phyloP scores from a whole-genome alignment of 1,140 invertebrate genomes.

The Magallana angulata region DNA sequence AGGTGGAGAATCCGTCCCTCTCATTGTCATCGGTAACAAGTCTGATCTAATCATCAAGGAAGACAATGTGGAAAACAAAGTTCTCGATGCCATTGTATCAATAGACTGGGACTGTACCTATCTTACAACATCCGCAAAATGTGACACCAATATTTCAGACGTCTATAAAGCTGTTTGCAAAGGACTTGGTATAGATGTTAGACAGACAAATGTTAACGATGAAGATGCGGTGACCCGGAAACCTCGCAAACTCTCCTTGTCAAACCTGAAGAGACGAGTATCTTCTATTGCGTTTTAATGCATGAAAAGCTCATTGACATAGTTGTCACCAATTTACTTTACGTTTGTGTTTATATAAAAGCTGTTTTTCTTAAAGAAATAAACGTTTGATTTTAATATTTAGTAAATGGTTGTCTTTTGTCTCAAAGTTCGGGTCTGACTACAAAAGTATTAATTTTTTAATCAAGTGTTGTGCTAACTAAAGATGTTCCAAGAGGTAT shows the following conservation, averaged over 20 bases:
- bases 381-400: too few relatives aligned
- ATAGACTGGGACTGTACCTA: slow-evolving; percentile 15
- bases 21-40: slow-evolving; percentile 27
- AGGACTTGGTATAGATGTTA: neutral
- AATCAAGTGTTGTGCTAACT: too few relatives aligned
- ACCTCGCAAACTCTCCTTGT: neutral
- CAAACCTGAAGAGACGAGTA: neutral
- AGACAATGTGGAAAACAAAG: neutral
- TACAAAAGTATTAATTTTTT: too few relatives aligned
- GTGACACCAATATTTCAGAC: slow-evolving; percentile 16
- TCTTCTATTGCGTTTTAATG: too few relatives aligned
- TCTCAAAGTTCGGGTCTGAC: too few relatives aligned
- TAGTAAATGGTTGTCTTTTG: too few relatives aligned
- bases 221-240: neutral
- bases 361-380: too few relatives aligned
- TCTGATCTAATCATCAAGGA: neutral
- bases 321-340: too few relatives aligned
- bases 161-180: slow-evolving; percentile 14
- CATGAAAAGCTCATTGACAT: too few relatives aligned
- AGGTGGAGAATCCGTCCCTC: neutral
- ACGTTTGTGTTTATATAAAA: too few relatives aligned
- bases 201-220: neutral
- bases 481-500: too few relatives aligned
- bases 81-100: neutral
- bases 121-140: neutral